phyloP scores from a whole-genome alignment of 2,113 vertebrate genomes.

The Podilymbus podiceps region DNA sequence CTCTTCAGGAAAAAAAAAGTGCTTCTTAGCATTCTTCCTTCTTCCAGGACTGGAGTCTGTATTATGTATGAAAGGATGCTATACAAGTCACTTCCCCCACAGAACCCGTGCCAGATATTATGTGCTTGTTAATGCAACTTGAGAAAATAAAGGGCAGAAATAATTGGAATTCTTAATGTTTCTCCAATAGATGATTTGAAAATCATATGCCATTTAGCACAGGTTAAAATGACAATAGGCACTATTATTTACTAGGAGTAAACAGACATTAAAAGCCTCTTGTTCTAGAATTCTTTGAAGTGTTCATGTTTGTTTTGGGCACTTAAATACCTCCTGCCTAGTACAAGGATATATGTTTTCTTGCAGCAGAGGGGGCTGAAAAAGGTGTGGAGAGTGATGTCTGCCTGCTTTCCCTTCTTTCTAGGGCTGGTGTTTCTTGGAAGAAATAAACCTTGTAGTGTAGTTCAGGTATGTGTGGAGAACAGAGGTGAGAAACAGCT shows the following conservation, averaged over 20 bases:
- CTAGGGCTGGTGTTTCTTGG: not conserved
- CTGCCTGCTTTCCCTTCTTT: not conserved
- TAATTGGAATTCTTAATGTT: slow-evolving; percentile 14
- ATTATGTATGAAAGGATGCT: not conserved
- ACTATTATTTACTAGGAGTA: not conserved
- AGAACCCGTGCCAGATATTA: not conserved
- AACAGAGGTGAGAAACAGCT: not conserved
- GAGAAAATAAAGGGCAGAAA: slow-evolving; percentile 8
- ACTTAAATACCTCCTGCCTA: not conserved
- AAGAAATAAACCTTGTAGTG: not conserved
- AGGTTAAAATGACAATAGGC: not conserved
- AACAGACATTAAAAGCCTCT: not conserved
- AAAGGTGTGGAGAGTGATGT: not conserved
- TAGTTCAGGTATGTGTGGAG: not conserved
- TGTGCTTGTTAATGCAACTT: not conserved
- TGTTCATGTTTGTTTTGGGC: not conserved
- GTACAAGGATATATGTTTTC: not conserved
- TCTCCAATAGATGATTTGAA: slow-evolving; percentile 17
- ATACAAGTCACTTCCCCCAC: not conserved
- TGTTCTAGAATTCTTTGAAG: not conserved
- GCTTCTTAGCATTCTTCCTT: not conserved
- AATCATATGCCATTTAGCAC: not conserved
- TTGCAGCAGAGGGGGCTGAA: not conserved
- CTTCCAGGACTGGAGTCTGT: not conserved
- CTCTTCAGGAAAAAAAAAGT: not conserved